Evolutionary conservation across 2,113 vertebrate genomes (phyloP), one percentile per base, ranked within the genome.

Genomic region (Acrocephalus kingi): DNA sequence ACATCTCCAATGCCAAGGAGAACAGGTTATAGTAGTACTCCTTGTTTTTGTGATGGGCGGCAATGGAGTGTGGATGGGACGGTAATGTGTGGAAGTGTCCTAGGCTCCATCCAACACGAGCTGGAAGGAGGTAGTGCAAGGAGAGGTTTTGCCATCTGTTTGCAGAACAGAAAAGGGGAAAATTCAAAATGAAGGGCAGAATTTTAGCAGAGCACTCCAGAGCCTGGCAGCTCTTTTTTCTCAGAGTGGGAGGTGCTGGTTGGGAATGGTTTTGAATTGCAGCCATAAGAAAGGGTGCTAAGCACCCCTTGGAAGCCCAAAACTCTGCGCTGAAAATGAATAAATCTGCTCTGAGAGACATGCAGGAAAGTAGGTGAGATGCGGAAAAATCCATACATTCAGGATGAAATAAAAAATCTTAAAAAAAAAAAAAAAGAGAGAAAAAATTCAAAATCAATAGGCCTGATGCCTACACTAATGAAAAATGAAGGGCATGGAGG

Each of bases 11-110:
- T 54, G 45, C 62, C 3, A 1, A 56, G 46, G 14, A 30, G 25
- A 80, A 4, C 2, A 24, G 37, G 13, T 24, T 16, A 7, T 8
- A 31, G 15, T 1, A 21, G 6, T 3, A 45, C 23, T 52, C 48
- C 41, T 31, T 52, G 13, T 1, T 83, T 72, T 46, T 58, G 15
- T 7, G 24, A 6, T 3, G 27, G 66, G 27, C 56, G 48, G 16
- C 13, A 13, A 3, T 0, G 0, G 7, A 2, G 0, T 17, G 22
- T 4, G 3, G 15, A 10, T 11, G 43, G 37, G 46, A 72, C 5
- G 0, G 0, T 1, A 41, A 51, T 6, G 10, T 17, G 10, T 16
- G 27, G 51, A 82, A 72, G 13, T 20, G 19, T 33, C 51, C n/a
- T 54, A 33, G 43, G 52, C 13, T 27, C 39, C 45, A 31, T 52